Evolutionary conservation across 2,113 vertebrate genomes (phyloP).

Genomic region (Urocitellus parryii): DNA sequence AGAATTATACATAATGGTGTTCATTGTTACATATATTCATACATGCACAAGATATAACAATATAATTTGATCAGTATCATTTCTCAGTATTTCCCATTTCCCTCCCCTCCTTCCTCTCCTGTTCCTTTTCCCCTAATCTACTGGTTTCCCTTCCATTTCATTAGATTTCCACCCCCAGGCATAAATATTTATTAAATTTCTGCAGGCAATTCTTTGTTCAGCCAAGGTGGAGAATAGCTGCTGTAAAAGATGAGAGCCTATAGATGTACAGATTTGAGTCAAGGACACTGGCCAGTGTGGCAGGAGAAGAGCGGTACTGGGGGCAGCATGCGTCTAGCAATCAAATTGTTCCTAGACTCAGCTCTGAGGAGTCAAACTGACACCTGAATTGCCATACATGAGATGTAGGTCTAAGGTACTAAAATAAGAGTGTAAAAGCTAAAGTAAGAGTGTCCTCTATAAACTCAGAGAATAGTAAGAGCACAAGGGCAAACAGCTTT

Average conservation of each 20-base stretch:
- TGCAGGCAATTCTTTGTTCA: slow-evolving; percentile 17
- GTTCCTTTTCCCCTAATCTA: too few relatives aligned
- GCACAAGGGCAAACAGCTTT: background rate
- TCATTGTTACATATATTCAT: too few relatives aligned
- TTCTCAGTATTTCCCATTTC: too few relatives aligned
- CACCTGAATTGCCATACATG: background rate
- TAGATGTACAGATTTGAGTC: background rate
- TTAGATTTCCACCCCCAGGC: too few relatives aligned
- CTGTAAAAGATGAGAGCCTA: background rate
- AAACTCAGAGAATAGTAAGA: slow-evolving; percentile 35
- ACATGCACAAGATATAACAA: too few relatives aligned
- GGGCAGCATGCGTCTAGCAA: background rate
- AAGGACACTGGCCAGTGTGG: background rate
- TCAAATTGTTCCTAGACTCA: background rate
- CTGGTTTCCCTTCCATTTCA: too few relatives aligned
- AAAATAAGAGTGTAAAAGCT: background rate
- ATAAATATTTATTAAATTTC: slow-evolving; percentile 51
- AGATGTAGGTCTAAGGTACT: slow-evolving; percentile 27
- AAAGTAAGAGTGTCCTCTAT: background rate
- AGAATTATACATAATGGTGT: too few relatives aligned
- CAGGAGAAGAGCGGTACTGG: background rate
- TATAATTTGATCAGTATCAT: too few relatives aligned
- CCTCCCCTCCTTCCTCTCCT: too few relatives aligned
- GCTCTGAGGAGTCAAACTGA: background rate
- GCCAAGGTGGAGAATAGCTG: background rate